These are phyloP conservation scores for Chrysotoxum bicinctum DNA, from an alignment of 2,888 invertebrate genomes.

Conservation along the genomic window DNA sequence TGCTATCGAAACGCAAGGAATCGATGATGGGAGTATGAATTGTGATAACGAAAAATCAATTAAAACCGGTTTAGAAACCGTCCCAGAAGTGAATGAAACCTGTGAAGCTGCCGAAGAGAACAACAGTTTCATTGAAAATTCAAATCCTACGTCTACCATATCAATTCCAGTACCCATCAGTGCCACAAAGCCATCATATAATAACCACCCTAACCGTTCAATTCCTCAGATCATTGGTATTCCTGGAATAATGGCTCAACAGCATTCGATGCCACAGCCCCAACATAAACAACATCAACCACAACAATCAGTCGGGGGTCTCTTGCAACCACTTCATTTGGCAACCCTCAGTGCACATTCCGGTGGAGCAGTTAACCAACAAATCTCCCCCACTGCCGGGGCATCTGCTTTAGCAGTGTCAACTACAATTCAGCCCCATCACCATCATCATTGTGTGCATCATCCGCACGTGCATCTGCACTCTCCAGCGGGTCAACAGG, in stretches of 20 bases:
- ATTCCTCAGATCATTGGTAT: conserved; percentile 66
- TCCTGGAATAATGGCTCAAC: conserved; percentile 57
- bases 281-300: conserved; percentile 69
- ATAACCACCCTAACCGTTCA: conserved; percentile 40
- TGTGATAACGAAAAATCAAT: conserved; percentile 2
- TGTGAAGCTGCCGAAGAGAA: conserved; percentile 1
- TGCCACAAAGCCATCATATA: conserved; percentile 62
- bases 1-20: background rate
- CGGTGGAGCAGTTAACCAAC: conserved; percentile 65
- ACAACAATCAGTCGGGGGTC: conserved; percentile 57
- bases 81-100: conserved; percentile 37
- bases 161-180: conserved; percentile 63
- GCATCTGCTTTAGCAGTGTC: conserved; percentile 63
- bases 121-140: conserved; percentile 10
- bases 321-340: conserved; percentile 58
- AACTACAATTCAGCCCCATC: conserved; percentile 53
- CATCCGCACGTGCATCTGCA: conserved; percentile 76
- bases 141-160: conserved; percentile 64
- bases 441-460: conserved; percentile 76
- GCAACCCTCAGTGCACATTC: conserved; percentile 59
- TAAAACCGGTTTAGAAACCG: conserved; percentile 15
- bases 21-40: background rate
- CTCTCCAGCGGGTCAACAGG: conserved; percentile 78
- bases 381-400: conserved; percentile 58
- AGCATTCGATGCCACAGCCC: conserved; percentile 67